Conservation (phyloP, 2,797 vertebrate species). For the Tinamus major region DNA sequence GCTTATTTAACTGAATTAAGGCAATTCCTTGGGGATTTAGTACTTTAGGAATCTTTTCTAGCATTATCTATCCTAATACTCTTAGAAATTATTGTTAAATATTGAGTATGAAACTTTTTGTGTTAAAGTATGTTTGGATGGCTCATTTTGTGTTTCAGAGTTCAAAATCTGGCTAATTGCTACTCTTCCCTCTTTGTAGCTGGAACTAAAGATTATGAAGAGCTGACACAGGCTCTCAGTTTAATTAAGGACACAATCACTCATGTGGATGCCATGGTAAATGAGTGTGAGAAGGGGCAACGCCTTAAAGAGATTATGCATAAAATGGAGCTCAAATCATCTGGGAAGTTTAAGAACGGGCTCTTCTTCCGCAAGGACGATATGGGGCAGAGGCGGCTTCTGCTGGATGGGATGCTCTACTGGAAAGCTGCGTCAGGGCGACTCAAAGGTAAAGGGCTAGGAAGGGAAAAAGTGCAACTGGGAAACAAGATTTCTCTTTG, state of each 20-base stretch:
- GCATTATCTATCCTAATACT: background rate
- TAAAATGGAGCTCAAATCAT: conserved; percentile 90
- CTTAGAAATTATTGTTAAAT: background rate
- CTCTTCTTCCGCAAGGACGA: conserved; percentile 90
- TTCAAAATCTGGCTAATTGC: background rate
- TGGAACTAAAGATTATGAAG: conserved; percentile 87
- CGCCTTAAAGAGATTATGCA: conserved; percentile 89
- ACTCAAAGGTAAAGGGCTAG: conserved; percentile 87
- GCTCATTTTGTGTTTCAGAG: background rate
- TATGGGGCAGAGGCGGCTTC: conserved; percentile 83
- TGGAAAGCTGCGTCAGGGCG: conserved; percentile 94
- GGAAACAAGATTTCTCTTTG: background rate
- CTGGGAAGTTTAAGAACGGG: conserved; percentile 90
- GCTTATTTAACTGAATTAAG: too few relatives aligned
- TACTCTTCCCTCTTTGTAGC: conserved; percentile 70
- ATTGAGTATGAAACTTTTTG: background rate
- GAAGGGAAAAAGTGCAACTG: background rate
- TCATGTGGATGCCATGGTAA: conserved; percentile 89
- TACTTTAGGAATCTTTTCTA: background rate
- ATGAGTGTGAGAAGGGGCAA: conserved; percentile 87
- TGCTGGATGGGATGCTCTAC: conserved; percentile 87
- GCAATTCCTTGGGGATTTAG: background rate
- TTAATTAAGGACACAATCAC: conserved; percentile 90
- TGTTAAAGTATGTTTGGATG: background rate
- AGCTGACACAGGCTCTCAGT: conserved; percentile 85